These are phyloP conservation scores for Cherax quadricarinatus DNA, from an alignment of 1,140 invertebrate genomes.

Conservation along the genomic window DNA sequence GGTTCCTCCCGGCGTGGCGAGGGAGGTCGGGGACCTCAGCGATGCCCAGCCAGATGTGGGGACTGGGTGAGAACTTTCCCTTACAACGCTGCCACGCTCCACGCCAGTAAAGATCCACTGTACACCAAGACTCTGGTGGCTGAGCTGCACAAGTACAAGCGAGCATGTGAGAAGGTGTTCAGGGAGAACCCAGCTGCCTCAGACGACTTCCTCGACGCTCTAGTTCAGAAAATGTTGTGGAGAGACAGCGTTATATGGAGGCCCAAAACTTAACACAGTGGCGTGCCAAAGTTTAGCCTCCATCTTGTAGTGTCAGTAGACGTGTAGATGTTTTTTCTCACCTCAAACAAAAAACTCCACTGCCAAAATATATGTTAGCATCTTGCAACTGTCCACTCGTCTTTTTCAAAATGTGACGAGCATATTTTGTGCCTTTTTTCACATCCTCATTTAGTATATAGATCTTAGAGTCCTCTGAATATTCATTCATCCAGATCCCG, in stretches of 20 bases:
- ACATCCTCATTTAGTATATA: background rate
- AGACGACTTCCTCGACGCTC: constrained; percentile 20
- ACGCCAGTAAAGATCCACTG: constrained; percentile 66
- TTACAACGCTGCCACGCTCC: constrained; percentile 69
- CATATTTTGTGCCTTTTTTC: background rate
- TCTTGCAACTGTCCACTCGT: background rate
- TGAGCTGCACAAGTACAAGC: constrained; percentile 40
- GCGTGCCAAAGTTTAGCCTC: background rate
- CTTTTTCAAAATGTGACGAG: background rate
- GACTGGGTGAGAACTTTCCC: constrained; percentile 72
- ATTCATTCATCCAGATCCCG: background rate
- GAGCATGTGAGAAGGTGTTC: constrained; percentile 32
- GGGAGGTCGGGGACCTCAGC: constrained; percentile 17
- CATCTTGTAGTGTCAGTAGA: too few species aligned
- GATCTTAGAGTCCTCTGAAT: background rate
- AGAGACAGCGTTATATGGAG: constrained; percentile 42
- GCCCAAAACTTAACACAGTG: constrained; percentile 16
- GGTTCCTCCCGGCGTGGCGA: background rate
- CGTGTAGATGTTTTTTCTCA: background rate
- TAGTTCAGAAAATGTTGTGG: constrained; percentile 34
- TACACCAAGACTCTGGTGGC: constrained; percentile 51
- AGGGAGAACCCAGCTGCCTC: background rate
- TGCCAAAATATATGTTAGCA: background rate
- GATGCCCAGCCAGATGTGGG: constrained; percentile 51
- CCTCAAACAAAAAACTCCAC: background rate